Conservation (phyloP, 2,888 invertebrate genomes). For the Dryocosmus kuriphilus region DNA sequence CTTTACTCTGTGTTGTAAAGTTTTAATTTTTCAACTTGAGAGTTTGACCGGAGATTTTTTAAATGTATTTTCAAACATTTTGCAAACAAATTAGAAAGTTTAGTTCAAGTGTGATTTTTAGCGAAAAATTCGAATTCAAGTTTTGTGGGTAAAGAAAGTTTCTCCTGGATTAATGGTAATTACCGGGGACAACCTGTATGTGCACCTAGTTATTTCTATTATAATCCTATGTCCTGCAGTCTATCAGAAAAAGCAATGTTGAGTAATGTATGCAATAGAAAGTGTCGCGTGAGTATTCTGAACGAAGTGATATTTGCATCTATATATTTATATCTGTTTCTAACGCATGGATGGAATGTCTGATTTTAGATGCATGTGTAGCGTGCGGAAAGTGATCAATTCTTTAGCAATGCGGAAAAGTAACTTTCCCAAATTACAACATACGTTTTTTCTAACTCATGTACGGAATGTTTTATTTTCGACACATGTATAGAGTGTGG, state of each 20-base stretch:
- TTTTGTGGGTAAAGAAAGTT: conserved; percentile 25
- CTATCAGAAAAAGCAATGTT: not conserved
- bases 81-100: conserved; percentile 22
- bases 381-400: too few relatives aligned
- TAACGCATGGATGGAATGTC: not conserved
- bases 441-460: too few relatives aligned
- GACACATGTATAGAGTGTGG: too few relatives aligned
- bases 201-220: conserved; percentile 5
- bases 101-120: not conserved
- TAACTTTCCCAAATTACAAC: too few relatives aligned
- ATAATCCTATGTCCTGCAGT: not conserved
- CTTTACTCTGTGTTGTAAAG: not conserved
- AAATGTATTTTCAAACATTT: not conserved
- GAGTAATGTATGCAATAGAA: not conserved
- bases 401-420: too few relatives aligned
- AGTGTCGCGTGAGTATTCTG: not conserved
- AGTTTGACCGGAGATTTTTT: not conserved
- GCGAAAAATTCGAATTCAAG: conserved; percentile 19
- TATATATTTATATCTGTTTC: not conserved
- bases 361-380: too few relatives aligned
- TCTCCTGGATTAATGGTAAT: not conserved
- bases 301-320: not conserved
- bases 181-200: not conserved
- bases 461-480: too few relatives aligned
- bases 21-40: not conserved